Conservation (phyloP, 2,113 vertebrate species). For the Tragelaphus imberbis region DNA sequence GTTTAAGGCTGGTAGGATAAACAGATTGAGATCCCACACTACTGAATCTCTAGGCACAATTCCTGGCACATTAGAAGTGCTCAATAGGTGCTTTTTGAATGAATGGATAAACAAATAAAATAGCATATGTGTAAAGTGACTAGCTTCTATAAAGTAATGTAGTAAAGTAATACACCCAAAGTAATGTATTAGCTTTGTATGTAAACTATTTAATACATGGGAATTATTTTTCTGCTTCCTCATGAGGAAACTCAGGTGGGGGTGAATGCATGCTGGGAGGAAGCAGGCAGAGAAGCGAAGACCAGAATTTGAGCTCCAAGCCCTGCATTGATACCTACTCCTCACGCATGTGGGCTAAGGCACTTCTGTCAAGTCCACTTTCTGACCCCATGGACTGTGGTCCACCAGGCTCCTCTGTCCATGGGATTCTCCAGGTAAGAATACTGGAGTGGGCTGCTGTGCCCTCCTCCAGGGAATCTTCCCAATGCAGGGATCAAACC, state of each 20-base stretch:
- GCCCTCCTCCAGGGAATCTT: neutral
- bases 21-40: fast-evolving
- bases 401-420: neutral
- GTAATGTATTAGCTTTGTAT: neutral
- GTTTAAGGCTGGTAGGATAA: fast-evolving
- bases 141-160: neutral
- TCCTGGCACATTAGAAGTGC: fast-evolving
- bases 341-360: neutral
- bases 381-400: neutral
- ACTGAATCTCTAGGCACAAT: fast-evolving
- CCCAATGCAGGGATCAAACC: neutral
- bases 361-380: neutral
- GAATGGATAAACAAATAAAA: neutral
- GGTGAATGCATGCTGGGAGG: fast-evolving
- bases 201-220: neutral
- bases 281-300: neutral
- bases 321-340: neutral
- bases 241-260: neutral
- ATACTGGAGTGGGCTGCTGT: neutral
- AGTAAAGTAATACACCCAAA: too few species aligned
- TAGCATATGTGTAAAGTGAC: too few species aligned
- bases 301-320: neutral
- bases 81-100: neutral
- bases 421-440: neutral
- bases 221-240: fast-evolving